Base-by-base conservation (phyloP, 2,797 vertebrate genomes). In the Carapus acus region DNA sequence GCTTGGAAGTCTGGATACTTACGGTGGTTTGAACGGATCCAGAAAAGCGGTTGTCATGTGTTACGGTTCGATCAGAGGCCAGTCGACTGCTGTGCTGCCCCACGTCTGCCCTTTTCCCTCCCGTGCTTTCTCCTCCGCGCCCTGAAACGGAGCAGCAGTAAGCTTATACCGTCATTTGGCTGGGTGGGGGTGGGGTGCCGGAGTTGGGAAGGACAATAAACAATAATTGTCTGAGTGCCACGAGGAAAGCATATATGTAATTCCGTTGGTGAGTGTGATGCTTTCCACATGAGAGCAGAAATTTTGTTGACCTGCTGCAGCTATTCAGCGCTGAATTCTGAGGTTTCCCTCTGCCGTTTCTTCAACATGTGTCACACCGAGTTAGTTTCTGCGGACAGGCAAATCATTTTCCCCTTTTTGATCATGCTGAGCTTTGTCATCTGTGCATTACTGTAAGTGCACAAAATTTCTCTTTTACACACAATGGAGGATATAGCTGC, bases 221-320 rank as follows among this genome's bases (percentile, higher is more conserved):
- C 76, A 80, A 66, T 77, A 77, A 80, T 76, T 72, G 67, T 76
- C 70, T 65, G 67, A 59, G 66, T 78, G 76, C 79, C 80, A 80
- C 52, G 63, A 82, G 75, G 72, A 76, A 74, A 81, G 69, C 46
- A 54, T 77, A 77, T 67, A 58, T 54, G 59, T 70, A 73, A 74
- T 84, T 83, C 75, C 73, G 67, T 58, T 79, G 78, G 73, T 79
- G 75, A 78, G 68, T 71, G 65, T 79, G 75, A 77, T 74, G 66
- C 73, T 83, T 81, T 78, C 80, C 83, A 81, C 85, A 79, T 77
- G 80, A 83, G 80, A 65, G 53, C 74, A 48, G 71, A 75, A 65
- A 61, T 67, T 69, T 70, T 77, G 69, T 55, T 77, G 70, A 85
- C 79, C 70, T 65, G 62, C 68, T 74, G 76, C 54, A 77, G 76